phyloP scores from a whole-genome alignment of 2,797 vertebrate species.

The Megalops cyprinoides region DNA sequence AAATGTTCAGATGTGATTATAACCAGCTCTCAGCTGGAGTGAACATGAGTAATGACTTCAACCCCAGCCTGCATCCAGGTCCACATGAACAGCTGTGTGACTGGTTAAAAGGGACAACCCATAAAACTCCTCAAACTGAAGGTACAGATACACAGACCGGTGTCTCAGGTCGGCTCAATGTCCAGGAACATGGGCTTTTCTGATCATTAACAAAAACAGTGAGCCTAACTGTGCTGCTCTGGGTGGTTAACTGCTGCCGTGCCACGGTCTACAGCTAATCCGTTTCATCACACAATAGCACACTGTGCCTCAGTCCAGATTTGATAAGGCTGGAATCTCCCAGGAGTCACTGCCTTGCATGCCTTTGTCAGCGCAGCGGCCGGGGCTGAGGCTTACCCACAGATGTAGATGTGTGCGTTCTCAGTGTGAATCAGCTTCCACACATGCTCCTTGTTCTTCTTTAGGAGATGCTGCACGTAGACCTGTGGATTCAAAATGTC shows the following conservation, averaged over 20 bases:
- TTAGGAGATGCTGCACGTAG: constrained; percentile 83
- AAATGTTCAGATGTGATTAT: not conserved
- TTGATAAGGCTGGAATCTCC: not conserved
- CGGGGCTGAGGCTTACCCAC: constrained; percentile 70
- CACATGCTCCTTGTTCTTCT: constrained; percentile 74
- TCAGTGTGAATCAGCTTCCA: constrained; percentile 77
- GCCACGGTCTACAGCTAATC: not conserved
- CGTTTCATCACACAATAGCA: not conserved
- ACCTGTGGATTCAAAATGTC: constrained; percentile 60
- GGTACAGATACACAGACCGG: not conserved
- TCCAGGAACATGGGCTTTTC: not conserved
- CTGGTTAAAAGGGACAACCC: not conserved
- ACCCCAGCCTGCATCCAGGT: not conserved
- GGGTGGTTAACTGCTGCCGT: not conserved
- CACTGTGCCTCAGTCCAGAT: not conserved
- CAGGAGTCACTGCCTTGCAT: not conserved
- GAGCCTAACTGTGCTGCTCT: not conserved
- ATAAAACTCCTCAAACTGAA: not conserved
- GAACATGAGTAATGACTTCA: not conserved
- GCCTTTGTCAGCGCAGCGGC: not conserved
- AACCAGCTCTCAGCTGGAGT: not conserved
- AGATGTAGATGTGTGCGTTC: constrained; percentile 80
- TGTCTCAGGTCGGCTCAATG: not conserved
- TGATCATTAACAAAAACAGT: not conserved
- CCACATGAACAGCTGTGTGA: not conserved